Conservation (phyloP, 2,113 vertebrate genomes). For the Arenaria interpres region DNA sequence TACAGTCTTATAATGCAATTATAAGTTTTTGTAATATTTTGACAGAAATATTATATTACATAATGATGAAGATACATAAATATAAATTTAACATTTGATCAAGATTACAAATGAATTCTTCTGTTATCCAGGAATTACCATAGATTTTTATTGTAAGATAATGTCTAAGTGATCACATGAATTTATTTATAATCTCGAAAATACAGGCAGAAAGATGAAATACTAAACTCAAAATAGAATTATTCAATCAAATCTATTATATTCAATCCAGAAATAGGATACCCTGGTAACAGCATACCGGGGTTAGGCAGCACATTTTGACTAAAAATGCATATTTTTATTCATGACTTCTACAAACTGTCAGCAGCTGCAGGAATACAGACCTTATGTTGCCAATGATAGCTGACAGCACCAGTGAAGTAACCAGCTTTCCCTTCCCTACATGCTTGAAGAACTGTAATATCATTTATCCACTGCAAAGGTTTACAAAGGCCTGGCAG, state of each 20-base stretch:
- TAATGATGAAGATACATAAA: neutral
- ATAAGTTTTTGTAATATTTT: neutral
- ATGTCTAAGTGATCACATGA: neutral
- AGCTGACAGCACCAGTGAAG: slow-evolving; percentile 49
- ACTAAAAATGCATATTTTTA: slow-evolving; percentile 17
- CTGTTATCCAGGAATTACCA: neutral
- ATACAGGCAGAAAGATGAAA: slow-evolving; percentile 1
- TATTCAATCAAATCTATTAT: neutral
- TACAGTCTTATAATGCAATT: neutral
- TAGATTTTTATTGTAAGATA: neutral
- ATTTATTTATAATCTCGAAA: slow-evolving; percentile 30
- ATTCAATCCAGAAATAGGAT: neutral
- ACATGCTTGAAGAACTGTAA: slow-evolving; percentile 6
- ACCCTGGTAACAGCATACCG: neutral
- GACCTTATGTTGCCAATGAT: slow-evolving; percentile 5
- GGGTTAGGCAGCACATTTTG: neutral
- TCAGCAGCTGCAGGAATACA: slow-evolving; percentile 33
- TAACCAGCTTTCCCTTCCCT: slow-evolving; percentile 2
- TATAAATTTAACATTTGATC: neutral
- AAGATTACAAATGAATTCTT: neutral
- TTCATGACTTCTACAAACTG: slow-evolving; percentile 18
- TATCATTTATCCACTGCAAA: slow-evolving; percentile 27
- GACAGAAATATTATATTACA: neutral
- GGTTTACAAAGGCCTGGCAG: slow-evolving; percentile 40
- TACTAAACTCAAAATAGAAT: neutral